Base-by-base conservation (phyloP, 2,888 invertebrate species). In the Diarsia brunnea region DNA sequence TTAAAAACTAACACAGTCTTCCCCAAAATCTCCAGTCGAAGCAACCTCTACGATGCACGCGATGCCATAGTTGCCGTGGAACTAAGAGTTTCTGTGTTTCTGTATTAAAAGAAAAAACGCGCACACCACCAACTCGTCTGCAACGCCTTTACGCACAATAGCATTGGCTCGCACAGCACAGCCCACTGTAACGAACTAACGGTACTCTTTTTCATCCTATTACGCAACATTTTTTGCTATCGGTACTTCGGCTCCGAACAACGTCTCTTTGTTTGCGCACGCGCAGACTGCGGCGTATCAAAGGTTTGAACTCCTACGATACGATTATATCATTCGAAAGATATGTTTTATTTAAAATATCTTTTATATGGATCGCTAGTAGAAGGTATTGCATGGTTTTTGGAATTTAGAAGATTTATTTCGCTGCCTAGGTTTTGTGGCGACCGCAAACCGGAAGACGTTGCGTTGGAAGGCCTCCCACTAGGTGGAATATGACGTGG, bases 171-270 rank as follows among this genome's bases (percentile, higher is more conserved):
- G 65, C 61, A 67, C 72, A 72, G 53, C 76, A 49, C 63, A 79
- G 80, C 68, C 68, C 78, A 81, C 84, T 84, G 79, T 84, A 81
- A 86, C 84, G 79, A 78, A 73, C 80, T 91, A 93, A 92, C 93
- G 92, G 93, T 87, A 79, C 78, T 76, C 81, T 84, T 84, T 82
- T 88, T 88, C 84, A 84, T 85, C 70, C 81, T 61, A 87, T 94
- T 94, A 92, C 92, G 93, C 91, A 94, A 93, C 89, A 63, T 89
- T 93, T 93, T 93, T 92, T 92, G 91, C 92, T 89, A 91, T 92
- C 89, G 89, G 89, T 87, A 90, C 87, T 91, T 88, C 87, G 89
- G 85, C 87, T 91, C 88, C 87, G 89, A 87, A 89, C 85, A 90
- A 85, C 82, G 84, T 75, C 76, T 86, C 89, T 87, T 92, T 92